These are phyloP conservation scores for Coelopa frigida DNA, from an alignment of 1,140 invertebrate species.

Conservation along the genomic window DNA sequence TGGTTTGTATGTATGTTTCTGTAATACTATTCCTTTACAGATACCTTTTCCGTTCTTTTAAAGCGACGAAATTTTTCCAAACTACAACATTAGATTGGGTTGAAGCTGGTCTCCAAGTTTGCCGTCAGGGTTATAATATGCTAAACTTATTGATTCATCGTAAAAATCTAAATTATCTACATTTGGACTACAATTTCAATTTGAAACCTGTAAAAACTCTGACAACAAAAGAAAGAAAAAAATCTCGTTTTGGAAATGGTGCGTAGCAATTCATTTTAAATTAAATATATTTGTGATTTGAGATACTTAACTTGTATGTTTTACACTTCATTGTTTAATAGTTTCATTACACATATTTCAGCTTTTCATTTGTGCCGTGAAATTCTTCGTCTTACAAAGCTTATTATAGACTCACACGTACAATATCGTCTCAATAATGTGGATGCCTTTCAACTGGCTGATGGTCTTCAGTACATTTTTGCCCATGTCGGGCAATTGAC, in stretches of 20 bases:
- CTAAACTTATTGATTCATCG: slow-evolving; percentile 97
- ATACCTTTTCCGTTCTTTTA: slow-evolving; percentile 97
- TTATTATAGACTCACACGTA: slow-evolving; percentile 98
- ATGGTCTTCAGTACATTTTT: slow-evolving; percentile 99
- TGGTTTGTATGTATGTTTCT: slow-evolving; percentile 7
- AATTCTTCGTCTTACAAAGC: slow-evolving; percentile 93
- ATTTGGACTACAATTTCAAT: slow-evolving; percentile 99
- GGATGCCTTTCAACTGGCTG: slow-evolving; percentile 96
- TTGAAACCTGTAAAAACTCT: slow-evolving; percentile 99
- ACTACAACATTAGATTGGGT: slow-evolving; percentile 99
- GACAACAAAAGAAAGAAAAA: slow-evolving; percentile 98
- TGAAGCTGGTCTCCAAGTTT: slow-evolving; percentile 95
- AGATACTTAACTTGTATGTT: too few species aligned
- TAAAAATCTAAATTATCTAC: slow-evolving; percentile 98
- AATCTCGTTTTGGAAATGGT: slow-evolving; percentile 98
- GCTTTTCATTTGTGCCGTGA: slow-evolving; percentile 98
- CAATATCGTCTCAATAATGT: slow-evolving; percentile 99
- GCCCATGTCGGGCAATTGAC: slow-evolving; percentile 98
- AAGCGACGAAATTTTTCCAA: slow-evolving; percentile 99
- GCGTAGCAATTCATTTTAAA: too few species aligned
- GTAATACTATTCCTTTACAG: slow-evolving; percentile 42
- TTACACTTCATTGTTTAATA: too few species aligned
- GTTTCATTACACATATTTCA: slow-evolving; percentile 48
- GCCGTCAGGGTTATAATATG: slow-evolving; percentile 99
- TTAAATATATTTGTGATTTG: too few species aligned